Conservation (phyloP, 2,888 invertebrate genomes). For the Bursaphelenchus okinawaensis region DNA sequence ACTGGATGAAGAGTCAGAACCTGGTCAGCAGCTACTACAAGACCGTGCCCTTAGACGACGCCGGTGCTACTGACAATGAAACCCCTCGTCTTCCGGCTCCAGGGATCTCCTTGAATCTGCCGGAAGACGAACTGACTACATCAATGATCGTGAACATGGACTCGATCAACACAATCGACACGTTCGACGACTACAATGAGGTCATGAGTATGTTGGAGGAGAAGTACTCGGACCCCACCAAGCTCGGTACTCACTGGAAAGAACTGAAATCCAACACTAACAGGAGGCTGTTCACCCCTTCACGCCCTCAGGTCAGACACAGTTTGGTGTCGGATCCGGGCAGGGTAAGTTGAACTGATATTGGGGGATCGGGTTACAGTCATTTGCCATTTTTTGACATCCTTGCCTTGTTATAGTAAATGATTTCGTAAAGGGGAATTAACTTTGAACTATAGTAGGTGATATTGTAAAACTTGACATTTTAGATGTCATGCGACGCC, state of each 20-base stretch:
- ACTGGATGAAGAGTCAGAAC: neutral
- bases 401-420: no score
- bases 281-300: conserved; percentile 9
- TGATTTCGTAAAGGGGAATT: neutral
- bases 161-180: neutral
- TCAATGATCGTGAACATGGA: conserved; percentile 24
- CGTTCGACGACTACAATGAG: conserved; percentile 26
- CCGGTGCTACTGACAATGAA: conserved; percentile 6
- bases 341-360: no score
- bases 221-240: neutral
- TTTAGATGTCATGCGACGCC: conserved; percentile 25
- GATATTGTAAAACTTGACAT: neutral
- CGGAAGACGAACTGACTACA: conserved; percentile 18
- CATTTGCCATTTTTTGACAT: no score
- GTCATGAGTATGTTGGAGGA: conserved; percentile 9
- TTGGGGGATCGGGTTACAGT: no score
- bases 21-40: conserved; percentile 26
- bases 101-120: conserved; percentile 9
- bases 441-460: neutral
- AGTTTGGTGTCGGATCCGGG: neutral
- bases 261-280: conserved; percentile 18
- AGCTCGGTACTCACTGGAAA: conserved; percentile 22
- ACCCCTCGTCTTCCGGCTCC: neutral
- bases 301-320: neutral
- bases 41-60: conserved; percentile 34